Conservation (phyloP, 2,797 vertebrate species). For the Platyrinchus mystaceus region DNA sequence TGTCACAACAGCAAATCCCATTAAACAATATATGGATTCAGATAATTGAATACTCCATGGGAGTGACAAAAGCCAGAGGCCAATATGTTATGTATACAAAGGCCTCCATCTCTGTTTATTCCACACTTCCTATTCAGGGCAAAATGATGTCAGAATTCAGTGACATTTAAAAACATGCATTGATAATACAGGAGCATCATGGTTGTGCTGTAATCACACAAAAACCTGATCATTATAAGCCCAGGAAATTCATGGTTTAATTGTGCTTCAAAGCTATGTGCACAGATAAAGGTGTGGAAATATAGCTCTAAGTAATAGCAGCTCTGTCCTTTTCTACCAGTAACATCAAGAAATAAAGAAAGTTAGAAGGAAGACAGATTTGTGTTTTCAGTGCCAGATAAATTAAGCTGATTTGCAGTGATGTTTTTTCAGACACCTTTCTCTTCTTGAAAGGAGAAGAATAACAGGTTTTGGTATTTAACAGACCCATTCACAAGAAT, state of each 20-base stretch:
- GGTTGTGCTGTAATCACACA: background rate
- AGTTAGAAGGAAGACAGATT: background rate
- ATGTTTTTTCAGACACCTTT: background rate
- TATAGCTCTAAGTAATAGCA: background rate
- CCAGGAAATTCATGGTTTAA: background rate
- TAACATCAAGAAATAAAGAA: background rate
- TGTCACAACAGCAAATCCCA: conserved; percentile 1
- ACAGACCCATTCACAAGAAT: background rate
- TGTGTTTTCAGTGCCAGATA: background rate
- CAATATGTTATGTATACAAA: background rate
- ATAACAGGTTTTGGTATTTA: background rate
- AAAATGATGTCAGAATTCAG: background rate
- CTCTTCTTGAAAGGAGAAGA: background rate
- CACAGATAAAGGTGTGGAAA: background rate
- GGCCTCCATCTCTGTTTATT: background rate
- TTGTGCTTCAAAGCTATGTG: background rate
- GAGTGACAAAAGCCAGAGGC: background rate
- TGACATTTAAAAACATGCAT: background rate
- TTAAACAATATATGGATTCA: conserved; percentile 11
- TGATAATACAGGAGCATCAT: background rate
- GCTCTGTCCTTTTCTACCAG: background rate
- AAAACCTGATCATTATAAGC: background rate
- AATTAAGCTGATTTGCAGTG: background rate
- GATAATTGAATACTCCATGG: background rate
- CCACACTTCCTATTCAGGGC: background rate